Base-by-base conservation (phyloP, 2,888 invertebrate species). In the Miltochrista miniata region DNA sequence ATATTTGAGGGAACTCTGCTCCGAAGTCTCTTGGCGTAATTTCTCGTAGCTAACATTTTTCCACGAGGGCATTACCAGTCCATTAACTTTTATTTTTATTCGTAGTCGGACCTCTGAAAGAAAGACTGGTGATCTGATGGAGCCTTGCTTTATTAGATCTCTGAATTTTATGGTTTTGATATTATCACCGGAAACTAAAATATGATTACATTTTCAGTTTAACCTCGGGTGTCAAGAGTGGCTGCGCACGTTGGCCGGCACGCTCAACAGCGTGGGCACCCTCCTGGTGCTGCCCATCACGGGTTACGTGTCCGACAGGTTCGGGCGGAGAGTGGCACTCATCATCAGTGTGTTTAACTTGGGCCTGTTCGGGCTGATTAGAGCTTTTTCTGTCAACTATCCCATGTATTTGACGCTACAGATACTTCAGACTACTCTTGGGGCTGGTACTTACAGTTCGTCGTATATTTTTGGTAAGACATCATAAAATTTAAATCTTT, bases 211-310 rank as follows among this genome's bases (percentile, higher is more conserved):
- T 66, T 84, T 85, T 10, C 74, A 95, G 95, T 95, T 93, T 71
- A 85, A 91, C 61, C 78, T 95, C 4, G 93, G 93, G 10, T 95
- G 95, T 61, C 90, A 93, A 48, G 91, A 93, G 56, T 96, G 95
- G 95, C 93, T 94, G 68, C 85, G 95, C 41, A 93, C 95, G 0
- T 73, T 96, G 55, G 93, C 95, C 3, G 96, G 96, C 1, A 95
- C 95, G 1, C 84, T 95, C 2, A 94, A 93, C 79, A 95, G 94
- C 67, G 81, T 94, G 43, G 95, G 95, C 2, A 94, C 94, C 51
- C 92, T 95, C 55, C 81, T 95, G 48, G 94, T 95, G 7, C 85
- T 95, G 53, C 94, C 94, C 1, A 81, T 95, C 54, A 93, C 94
- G 0, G 96, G 96, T 29, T 92, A 92, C 58, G 71, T 95, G 34